Evolutionary conservation across 2,888 invertebrate genomes (phyloP).

Genomic region (Diarsia dahlii): DNA sequence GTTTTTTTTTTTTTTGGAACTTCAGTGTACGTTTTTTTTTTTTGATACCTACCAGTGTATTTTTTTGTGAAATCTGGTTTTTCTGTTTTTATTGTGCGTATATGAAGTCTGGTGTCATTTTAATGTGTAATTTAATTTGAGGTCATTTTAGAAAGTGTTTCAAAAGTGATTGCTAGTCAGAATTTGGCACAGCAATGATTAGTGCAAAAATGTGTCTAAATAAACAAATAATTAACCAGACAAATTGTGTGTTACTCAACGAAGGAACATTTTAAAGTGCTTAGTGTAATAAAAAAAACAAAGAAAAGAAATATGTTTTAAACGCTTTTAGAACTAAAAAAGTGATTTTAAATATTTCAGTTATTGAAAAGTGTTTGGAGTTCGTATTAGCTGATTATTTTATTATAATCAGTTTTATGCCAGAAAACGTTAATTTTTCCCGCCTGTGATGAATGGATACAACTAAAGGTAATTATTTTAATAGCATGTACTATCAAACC

Average conservation of each 20-base stretch:
- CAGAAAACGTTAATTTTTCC: neutral
- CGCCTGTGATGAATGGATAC: conserved; percentile 53
- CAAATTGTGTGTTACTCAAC: conserved; percentile 4
- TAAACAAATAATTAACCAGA: neutral
- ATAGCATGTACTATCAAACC: too few species aligned
- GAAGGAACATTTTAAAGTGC: neutral
- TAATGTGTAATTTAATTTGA: neutral
- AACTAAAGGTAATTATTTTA: conserved; percentile 32
- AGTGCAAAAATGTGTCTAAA: neutral
- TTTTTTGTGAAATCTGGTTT: too few species aligned
- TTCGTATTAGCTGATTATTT: conserved; percentile 26
- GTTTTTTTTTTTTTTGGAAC: too few species aligned
- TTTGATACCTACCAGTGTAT: too few species aligned
- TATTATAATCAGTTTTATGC: conserved; percentile 24
- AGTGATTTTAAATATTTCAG: conserved; percentile 30
- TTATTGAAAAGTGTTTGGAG: conserved; percentile 2
- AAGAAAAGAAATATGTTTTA: neutral
- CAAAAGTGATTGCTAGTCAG: neutral
- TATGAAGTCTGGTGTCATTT: neutral
- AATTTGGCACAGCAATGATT: neutral
- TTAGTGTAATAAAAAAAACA: neutral
- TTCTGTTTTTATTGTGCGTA: too few species aligned
- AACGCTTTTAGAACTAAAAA: conserved; percentile 29
- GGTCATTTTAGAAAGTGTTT: conserved; percentile 1
- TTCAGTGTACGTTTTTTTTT: too few species aligned